Percentiles rank a stretch among this genome's conserved stretches.
Evolutionary conservation across 2,797 vertebrate species (phyloP).

Genomic region (Parotocinclus haroldoi): DNA sequence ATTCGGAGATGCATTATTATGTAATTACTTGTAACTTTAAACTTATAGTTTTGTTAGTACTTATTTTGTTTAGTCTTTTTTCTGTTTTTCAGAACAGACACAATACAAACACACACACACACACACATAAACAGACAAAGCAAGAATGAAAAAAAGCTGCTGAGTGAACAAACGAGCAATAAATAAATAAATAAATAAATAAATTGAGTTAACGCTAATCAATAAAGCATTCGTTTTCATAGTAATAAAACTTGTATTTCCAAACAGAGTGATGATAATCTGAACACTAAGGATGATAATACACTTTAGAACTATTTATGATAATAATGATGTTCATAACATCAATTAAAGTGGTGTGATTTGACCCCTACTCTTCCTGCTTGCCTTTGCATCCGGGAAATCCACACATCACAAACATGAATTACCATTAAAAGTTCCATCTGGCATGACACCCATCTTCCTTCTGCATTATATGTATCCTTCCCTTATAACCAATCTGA

Average conservation of each 20-base stretch:
- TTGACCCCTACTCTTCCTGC: constrained; percentile 54
- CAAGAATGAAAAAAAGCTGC: constrained; percentile 32
- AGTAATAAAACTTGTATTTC: constrained; percentile 55
- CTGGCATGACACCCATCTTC: constrained; percentile 3
- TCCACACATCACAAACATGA: constrained; percentile 38
- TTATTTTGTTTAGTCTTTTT: constrained; percentile 56
- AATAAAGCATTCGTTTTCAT: constrained; percentile 56
- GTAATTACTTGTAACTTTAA: constrained; percentile 60
- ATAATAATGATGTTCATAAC: constrained; percentile 48
- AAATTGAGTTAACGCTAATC: constrained; percentile 61
- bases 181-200: constrained; percentile 45
- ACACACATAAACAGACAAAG: constrained; percentile 52
- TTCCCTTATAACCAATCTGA: constrained; percentile 6
- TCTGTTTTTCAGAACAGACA: constrained; percentile 62
- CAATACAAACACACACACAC: constrained; percentile 58
- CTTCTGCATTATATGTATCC: background rate
- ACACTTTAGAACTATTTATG: constrained; percentile 44
- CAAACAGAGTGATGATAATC: constrained; percentile 41
- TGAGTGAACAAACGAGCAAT: constrained; percentile 41
- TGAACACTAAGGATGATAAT: constrained; percentile 45
- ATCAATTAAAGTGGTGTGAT: constrained; percentile 59
- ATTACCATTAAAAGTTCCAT: constrained; percentile 34
- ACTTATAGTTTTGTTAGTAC: constrained; percentile 61
- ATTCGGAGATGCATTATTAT: constrained; percentile 59
- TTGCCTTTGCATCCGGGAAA: constrained; percentile 52